Percentiles rank a stretch among this genome's conserved stretches.
Conservation (phyloP, 1,140 invertebrate species). For the Drosophila suzukii region DNA sequence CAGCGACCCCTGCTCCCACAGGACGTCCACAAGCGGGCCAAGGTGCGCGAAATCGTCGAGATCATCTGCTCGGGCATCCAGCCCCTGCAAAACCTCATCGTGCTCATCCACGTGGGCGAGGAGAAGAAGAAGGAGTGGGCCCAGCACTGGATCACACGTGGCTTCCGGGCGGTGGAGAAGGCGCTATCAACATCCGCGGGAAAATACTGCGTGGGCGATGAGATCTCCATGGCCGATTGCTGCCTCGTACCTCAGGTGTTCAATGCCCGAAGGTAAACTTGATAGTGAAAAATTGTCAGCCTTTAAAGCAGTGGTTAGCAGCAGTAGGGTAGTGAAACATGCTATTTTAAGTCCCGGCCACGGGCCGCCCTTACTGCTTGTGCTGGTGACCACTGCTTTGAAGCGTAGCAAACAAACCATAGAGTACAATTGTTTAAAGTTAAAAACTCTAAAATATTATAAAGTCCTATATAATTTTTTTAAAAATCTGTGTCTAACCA, state of each 20-base stretch:
- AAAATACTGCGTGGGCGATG: slow-evolving; percentile 97
- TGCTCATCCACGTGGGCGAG: slow-evolving; percentile 93
- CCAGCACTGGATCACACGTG: slow-evolving; percentile 95
- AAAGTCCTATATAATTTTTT: no score
- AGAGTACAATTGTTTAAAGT: no score
- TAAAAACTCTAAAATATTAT: no score
- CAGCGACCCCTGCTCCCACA: slow-evolving; percentile 93
- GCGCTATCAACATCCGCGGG: slow-evolving; percentile 93
- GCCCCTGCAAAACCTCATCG: slow-evolving; percentile 96
- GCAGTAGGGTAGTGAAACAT: no score
- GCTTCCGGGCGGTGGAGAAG: slow-evolving; percentile 95
- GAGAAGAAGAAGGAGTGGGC: slow-evolving; percentile 96
- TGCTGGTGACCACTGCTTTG: no score
- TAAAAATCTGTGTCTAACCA: no score
- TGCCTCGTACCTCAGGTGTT: slow-evolving; percentile 97
- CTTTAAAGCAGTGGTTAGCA: no score
- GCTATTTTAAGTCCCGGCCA: no score
- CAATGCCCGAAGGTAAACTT: slow-evolving; percentile 90
- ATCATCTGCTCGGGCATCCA: slow-evolving; percentile 97
- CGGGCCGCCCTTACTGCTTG: no score
- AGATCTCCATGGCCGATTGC: slow-evolving; percentile 97
- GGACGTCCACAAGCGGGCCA: slow-evolving; percentile 93
- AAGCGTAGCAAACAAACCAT: no score
- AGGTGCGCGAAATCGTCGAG: slow-evolving; percentile 89
- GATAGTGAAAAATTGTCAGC: background rate